Percentiles rank a stretch among this genome's conserved stretches.
Evolutionary conservation across 2,797 vertebrate genomes (phyloP).

Genomic region (Pagetopsis macropterus): DNA sequence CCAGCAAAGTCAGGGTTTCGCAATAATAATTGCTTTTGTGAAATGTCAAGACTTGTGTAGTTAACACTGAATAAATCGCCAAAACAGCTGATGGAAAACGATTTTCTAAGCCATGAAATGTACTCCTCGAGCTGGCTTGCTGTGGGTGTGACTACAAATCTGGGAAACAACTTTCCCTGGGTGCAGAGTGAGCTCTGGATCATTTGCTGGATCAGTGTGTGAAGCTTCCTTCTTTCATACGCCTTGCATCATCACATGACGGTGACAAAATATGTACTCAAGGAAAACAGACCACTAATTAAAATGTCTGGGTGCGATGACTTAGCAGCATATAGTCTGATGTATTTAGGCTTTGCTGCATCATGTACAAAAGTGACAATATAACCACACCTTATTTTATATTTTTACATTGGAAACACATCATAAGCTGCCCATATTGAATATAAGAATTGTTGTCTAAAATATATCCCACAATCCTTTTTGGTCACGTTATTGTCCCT

Average conservation of each 20-base stretch:
- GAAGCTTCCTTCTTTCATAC: slow-evolving; percentile 34
- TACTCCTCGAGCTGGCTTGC: background rate
- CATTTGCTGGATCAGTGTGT: slow-evolving; percentile 52
- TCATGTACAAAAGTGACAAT: background rate
- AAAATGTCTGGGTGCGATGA: background rate
- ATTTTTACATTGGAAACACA: background rate
- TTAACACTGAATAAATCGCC: background rate
- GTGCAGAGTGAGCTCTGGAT: background rate
- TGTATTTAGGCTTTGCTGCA: background rate
- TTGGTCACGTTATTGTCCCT: slow-evolving; percentile 4
- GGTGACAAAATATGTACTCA: background rate
- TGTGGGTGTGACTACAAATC: background rate
- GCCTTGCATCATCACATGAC: slow-evolving; percentile 11
- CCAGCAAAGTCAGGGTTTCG: slow-evolving; percentile 43
- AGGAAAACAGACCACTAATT: slow-evolving; percentile 1
- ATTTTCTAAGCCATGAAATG: background rate
- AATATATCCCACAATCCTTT: background rate
- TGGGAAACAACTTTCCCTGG: slow-evolving; percentile 28
- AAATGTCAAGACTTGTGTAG: slow-evolving; percentile 25
- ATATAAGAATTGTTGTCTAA: background rate
- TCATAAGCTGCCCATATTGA: no score
- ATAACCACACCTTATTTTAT: background rate
- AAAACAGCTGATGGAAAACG: slow-evolving; percentile 9
- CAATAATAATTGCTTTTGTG: slow-evolving; percentile 50
- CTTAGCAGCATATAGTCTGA: no score